Base-by-base conservation (phyloP, 2,888 invertebrate species). In the Conchocele bisecta region DNA sequence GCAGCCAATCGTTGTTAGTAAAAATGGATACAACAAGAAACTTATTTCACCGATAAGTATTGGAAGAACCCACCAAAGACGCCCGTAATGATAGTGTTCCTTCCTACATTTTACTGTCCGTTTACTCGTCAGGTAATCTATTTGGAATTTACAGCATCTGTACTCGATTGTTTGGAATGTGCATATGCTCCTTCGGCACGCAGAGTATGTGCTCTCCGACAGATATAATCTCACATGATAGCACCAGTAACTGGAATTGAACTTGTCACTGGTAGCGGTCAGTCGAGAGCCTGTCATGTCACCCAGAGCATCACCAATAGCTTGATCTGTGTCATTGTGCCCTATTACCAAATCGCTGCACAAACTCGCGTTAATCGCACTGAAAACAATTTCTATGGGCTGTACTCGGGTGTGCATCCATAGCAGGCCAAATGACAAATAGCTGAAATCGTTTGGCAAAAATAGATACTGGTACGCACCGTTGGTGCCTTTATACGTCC, bases 221-320 rank as follows among this genome's bases (percentile, higher is more conserved):
- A 68, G 9, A 42, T 51, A 58, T 15, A 54, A 15, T 2, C 64
- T 22, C 13, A 33, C 9, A 15, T 37, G 42, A 28, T 73, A 73
- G 46, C 73, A 73, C 73, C 73, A 68, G 42, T 68, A 56, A 42
- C 73, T 73, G 22, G 53, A 56, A 44, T 73, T 73, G 26, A 68
- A 73, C 13, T 33, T 22, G 13, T 59, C 59, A n/a, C 64, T n/a
- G 2, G 20, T 15, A 3, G 48, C 15, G 7, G 73, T 68, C 31
- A 73, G 50, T 44, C 33, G 24, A 5, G 59, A 44, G 11, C 22
- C 48, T 0, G 73, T 68, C 59, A 73, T 58, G 3, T 42, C 33
- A 1, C 59, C 73, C 7, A 73, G 33, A 11, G 73, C 68, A 3
- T 73, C 15, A 26, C 68, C 68, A 20, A 73, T 68, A 3, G 51